A percentile compares a stretch with the other conserved stretches of the same genome.
phyloP scores from a whole-genome alignment of 2,113 vertebrate genomes.

The Nothoprocta pentlandii region DNA sequence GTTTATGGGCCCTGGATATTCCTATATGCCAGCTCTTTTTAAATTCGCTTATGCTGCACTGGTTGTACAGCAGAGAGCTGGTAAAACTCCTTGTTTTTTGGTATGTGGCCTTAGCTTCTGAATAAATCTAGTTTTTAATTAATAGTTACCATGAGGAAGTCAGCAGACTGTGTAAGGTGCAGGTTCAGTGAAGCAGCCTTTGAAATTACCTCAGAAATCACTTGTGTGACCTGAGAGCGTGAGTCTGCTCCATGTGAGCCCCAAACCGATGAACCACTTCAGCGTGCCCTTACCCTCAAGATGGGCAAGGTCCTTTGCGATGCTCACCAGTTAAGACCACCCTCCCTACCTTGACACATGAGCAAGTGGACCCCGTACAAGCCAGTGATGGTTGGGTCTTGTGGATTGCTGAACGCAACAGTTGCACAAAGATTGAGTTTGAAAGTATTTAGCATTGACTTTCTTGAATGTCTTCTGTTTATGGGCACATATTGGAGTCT shows the following conservation, averaged over 20 bases:
- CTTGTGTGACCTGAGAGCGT: neutral
- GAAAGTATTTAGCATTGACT: neutral
- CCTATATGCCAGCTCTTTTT: neutral
- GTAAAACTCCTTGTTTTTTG: neutral
- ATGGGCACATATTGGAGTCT: neutral
- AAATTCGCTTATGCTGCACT: neutral
- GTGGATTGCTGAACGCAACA: neutral
- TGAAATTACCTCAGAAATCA: neutral
- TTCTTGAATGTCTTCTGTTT: conserved; percentile 38
- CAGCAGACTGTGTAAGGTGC: neutral
- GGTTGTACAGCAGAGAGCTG: neutral
- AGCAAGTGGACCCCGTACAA: neutral
- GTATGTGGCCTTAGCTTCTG: neutral
- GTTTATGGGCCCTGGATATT: neutral
- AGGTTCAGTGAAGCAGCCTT: neutral
- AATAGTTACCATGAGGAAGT: neutral
- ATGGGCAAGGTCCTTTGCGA: neutral
- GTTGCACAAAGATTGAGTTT: neutral
- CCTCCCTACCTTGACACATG: neutral
- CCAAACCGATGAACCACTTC: neutral
- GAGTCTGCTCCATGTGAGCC: neutral
- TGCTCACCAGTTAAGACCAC: neutral
- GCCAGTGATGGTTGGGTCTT: neutral
- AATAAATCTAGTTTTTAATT: neutral
- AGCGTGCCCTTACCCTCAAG: neutral